Conservation (phyloP, 2,888 invertebrate genomes). For the Neoaliturus tenellus region DNA sequence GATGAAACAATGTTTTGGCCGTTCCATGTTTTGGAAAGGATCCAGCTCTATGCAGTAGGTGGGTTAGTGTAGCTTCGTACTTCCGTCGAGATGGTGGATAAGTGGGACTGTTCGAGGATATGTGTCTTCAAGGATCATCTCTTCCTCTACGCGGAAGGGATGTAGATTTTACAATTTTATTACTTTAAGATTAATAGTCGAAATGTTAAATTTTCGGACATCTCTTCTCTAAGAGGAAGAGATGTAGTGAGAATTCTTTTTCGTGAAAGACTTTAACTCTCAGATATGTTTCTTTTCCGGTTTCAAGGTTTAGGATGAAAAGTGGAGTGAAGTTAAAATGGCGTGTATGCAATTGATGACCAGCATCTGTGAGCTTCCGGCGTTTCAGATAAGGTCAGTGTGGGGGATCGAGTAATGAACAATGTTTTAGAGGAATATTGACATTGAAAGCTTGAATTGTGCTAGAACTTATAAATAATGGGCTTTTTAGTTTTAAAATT, state of each 20-base stretch:
- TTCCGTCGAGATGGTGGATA: not conserved
- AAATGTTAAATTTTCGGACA: too few relatives aligned
- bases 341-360: slow-evolving; percentile 47
- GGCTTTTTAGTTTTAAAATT: too few relatives aligned
- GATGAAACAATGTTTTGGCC: slow-evolving; percentile 50
- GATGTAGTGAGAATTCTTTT: not conserved
- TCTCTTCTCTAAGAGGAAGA: not conserved
- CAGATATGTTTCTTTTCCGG: not conserved
- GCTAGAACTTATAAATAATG: too few relatives aligned
- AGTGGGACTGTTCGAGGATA: not conserved
- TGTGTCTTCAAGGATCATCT: too few relatives aligned
- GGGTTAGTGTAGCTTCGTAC: not conserved
- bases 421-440: too few relatives aligned
- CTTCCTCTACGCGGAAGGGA: too few relatives aligned
- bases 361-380: slow-evolving; percentile 44
- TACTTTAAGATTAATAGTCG: too few relatives aligned
- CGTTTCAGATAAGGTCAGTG: slow-evolving; percentile 48
- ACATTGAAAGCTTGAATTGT: too few relatives aligned
- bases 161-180: too few relatives aligned
- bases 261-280: not conserved
- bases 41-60: slow-evolving; percentile 35
- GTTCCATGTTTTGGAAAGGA: slow-evolving; percentile 11
- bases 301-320: slow-evolving; percentile 22
- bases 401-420: too few relatives aligned
- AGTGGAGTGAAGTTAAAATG: slow-evolving; percentile 47